A percentile compares a stretch with the other conserved stretches of the same genome.
These are phyloP conservation scores for Strongylocentrotus purpuratus DNA, from an alignment of 35 echinoderm and acorn worm species.

Conservation along the genomic window DNA sequence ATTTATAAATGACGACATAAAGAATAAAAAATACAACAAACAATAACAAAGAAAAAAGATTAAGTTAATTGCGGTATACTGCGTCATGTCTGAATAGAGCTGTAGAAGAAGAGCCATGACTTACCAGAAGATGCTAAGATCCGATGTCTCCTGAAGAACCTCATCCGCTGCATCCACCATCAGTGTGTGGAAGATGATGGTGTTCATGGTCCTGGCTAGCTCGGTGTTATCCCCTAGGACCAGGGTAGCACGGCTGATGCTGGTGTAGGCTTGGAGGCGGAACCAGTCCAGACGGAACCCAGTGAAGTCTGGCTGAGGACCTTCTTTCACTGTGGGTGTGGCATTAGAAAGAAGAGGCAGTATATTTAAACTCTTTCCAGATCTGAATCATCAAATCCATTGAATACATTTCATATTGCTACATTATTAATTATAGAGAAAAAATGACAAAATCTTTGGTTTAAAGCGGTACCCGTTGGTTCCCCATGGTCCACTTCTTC, in stretches of 20 bases:
- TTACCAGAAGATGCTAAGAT: constrained; percentile 96
- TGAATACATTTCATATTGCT: too few relatives aligned
- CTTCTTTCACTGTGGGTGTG: background rate
- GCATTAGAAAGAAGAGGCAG: background rate
- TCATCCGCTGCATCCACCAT: constrained; percentile 96
- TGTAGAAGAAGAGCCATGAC: background rate
- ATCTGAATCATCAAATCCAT: too few relatives aligned
- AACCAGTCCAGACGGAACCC: constrained; percentile 98
- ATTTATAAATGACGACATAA: too few relatives aligned
- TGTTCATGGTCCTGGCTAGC: constrained; percentile 90
- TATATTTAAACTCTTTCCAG: too few relatives aligned
- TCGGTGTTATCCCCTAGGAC: constrained; percentile 78
- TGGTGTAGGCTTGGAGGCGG: constrained; percentile 93
- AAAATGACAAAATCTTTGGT: too few relatives aligned
- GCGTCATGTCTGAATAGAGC: background rate
- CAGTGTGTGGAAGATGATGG: constrained; percentile 92
- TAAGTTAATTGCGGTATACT: background rate
- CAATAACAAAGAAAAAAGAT: too few relatives aligned
- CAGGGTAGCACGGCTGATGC: constrained; percentile 84
- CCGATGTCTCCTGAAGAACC: constrained; percentile 85
- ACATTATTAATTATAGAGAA: too few relatives aligned
- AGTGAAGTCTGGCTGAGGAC: constrained; percentile 71
- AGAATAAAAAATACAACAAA: too few relatives aligned
- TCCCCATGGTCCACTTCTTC: too few relatives aligned
- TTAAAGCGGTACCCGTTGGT: too few relatives aligned